Conservation (phyloP, 2,888 invertebrate species). For the Micropterix aruncella region DNA sequence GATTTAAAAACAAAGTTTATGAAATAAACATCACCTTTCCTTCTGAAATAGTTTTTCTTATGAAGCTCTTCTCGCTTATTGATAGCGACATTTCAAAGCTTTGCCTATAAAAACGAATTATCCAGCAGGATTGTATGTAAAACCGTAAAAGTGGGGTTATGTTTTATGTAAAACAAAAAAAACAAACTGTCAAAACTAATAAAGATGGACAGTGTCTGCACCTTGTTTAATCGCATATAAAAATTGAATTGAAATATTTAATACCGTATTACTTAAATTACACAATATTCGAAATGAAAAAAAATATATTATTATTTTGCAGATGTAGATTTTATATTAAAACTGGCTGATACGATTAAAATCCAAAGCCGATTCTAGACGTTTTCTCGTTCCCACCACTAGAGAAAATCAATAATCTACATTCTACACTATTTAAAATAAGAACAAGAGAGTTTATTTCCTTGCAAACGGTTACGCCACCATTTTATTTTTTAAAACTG, state of each 20-base stretch:
- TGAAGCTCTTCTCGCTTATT: conserved; percentile 56
- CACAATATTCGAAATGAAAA: too few species aligned
- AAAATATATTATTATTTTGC: too few species aligned
- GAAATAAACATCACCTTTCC: conserved; percentile 39
- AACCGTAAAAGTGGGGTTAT: too few species aligned
- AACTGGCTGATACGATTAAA: neutral
- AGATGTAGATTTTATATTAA: conserved; percentile 11
- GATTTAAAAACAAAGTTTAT: neutral
- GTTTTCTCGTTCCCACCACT: too few species aligned
- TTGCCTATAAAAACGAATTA: too few species aligned
- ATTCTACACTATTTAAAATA: neutral
- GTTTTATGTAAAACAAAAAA: too few species aligned
- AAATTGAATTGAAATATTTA: too few species aligned
- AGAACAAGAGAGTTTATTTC: neutral
- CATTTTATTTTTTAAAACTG: neutral
- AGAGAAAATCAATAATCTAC: neutral
- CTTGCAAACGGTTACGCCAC: neutral
- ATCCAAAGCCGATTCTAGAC: neutral
- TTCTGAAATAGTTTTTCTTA: conserved; percentile 47
- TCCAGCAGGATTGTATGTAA: too few species aligned
- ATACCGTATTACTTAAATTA: too few species aligned
- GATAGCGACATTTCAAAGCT: conserved; percentile 52
- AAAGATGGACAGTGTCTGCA: too few species aligned
- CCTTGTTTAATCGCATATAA: too few species aligned
- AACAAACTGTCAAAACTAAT: too few species aligned